Percentiles rank a stretch among this genome's conserved stretches.
Conservation (phyloP, 1,140 invertebrate genomes). For the Drosophila santomea region DNA sequence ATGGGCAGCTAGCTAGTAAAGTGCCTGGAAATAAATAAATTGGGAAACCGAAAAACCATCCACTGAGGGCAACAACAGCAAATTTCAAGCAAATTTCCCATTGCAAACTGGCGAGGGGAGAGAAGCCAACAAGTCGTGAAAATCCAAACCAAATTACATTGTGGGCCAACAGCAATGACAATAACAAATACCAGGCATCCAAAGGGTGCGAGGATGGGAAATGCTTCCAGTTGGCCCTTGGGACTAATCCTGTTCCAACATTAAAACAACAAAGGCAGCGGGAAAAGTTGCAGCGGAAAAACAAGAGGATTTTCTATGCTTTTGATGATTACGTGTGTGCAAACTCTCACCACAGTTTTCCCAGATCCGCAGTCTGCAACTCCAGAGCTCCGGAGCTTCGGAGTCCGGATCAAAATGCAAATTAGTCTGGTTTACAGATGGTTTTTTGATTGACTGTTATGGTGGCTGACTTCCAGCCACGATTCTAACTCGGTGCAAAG, state of each 20-base stretch:
- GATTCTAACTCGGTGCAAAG: not conserved
- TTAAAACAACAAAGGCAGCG: conserved; percentile 48
- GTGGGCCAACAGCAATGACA: conserved; percentile 39
- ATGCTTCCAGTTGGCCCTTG: conserved; percentile 23
- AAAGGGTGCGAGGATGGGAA: not conserved
- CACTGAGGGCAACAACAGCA: conserved; percentile 4
- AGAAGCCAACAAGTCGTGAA: conserved; percentile 45
- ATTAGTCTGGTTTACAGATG: conserved; percentile 67
- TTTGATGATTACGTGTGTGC: conserved; percentile 27
- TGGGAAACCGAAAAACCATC: conserved; percentile 31
- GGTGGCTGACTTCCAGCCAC: conserved; percentile 39
- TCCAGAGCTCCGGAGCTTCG: not conserved
- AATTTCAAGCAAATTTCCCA: not conserved
- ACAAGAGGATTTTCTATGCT: conserved; percentile 7
- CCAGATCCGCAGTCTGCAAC: not conserved
- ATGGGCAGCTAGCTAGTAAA: conserved; percentile 11
- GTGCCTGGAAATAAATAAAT: conserved; percentile 31
- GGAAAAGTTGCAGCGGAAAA: conserved; percentile 28
- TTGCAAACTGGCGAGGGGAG: conserved; percentile 4
- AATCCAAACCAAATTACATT: conserved; percentile 50
- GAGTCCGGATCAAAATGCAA: conserved; percentile 59
- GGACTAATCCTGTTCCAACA: conserved; percentile 57
- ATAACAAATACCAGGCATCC: conserved; percentile 28
- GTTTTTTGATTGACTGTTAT: conserved; percentile 73
- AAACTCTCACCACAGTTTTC: conserved; percentile 24